Conservation (phyloP, 2,797 vertebrate species). For the Euthynnus affinis region DNA sequence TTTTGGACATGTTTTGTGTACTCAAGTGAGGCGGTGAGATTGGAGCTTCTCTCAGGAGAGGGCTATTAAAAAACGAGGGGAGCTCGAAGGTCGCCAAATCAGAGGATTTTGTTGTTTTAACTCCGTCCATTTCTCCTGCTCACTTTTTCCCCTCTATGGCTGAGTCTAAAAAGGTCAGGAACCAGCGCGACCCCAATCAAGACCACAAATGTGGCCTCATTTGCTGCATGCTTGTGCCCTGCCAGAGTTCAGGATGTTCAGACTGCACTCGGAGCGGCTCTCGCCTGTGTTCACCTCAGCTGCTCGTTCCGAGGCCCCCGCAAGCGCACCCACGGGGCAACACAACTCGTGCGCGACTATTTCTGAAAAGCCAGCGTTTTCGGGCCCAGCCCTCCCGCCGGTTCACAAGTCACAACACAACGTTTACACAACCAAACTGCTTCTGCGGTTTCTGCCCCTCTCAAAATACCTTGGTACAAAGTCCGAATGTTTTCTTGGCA, state of each 20-base stretch:
- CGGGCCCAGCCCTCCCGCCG: slow-evolving; percentile 70
- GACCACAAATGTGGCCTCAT: slow-evolving; percentile 74
- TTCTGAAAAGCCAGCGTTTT: slow-evolving; percentile 66
- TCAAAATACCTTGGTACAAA: slow-evolving; percentile 87
- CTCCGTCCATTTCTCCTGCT: slow-evolving; percentile 57
- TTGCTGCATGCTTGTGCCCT: slow-evolving; percentile 65
- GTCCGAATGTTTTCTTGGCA: slow-evolving; percentile 87
- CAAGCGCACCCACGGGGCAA: slow-evolving; percentile 58
- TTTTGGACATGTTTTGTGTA: slow-evolving; percentile 73
- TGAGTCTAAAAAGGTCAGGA: slow-evolving; percentile 75
- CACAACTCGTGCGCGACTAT: slow-evolving; percentile 70
- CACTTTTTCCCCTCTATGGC: slow-evolving; percentile 41
- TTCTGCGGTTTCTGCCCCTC: slow-evolving; percentile 78
- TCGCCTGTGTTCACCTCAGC: slow-evolving; percentile 43
- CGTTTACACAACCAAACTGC: slow-evolving; percentile 81
- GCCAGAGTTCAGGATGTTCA: slow-evolving; percentile 72
- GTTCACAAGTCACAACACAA: slow-evolving; percentile 79
- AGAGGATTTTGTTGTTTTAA: slow-evolving; percentile 73
- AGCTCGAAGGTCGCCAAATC: slow-evolving; percentile 62
- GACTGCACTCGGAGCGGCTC: not conserved
- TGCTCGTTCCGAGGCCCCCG: slow-evolving; percentile 67
- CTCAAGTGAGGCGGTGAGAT: slow-evolving; percentile 51
- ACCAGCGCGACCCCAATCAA: slow-evolving; percentile 78
- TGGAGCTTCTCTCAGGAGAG: slow-evolving; percentile 62
- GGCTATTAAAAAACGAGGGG: slow-evolving; percentile 65